Evolutionary conservation across 2,888 invertebrate genomes (phyloP).

Genomic region (Pandemis cinnamomeana): DNA sequence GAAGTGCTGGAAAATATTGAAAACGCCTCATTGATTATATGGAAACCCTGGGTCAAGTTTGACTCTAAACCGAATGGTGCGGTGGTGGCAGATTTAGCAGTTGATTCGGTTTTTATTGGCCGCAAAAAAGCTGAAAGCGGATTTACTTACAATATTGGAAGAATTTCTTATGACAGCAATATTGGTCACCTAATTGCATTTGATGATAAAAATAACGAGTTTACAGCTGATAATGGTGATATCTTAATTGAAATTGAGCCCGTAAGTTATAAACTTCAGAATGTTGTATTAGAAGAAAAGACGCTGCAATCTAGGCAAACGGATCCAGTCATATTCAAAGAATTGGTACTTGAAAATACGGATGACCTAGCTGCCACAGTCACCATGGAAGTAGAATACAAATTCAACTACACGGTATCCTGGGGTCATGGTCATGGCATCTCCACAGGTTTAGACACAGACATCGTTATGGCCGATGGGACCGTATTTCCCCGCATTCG

Average conservation of each 20-base stretch:
- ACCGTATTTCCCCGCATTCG: constrained; percentile 84
- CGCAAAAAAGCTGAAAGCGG: constrained; percentile 66
- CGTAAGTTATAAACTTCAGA: constrained; percentile 88
- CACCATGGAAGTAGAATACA: constrained; percentile 90
- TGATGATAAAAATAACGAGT: constrained; percentile 85
- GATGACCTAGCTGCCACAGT: constrained; percentile 85
- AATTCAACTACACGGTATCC: constrained; percentile 87
- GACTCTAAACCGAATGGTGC: constrained; percentile 87
- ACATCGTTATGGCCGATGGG: constrained; percentile 85
- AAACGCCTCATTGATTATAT: constrained; percentile 89
- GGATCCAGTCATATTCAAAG: constrained; percentile 82
- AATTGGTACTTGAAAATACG: constrained; percentile 79
- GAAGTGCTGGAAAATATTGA: constrained; percentile 92
- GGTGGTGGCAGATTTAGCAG: constrained; percentile 83
- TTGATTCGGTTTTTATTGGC: constrained; percentile 72
- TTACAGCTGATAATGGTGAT: constrained; percentile 87
- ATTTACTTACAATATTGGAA: constrained; percentile 87
- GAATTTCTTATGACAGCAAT: constrained; percentile 86
- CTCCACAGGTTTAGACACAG: constrained; percentile 88
- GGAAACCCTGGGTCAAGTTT: constrained; percentile 91
- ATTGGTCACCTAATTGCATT: constrained; percentile 89
- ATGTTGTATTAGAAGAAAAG: constrained; percentile 84
- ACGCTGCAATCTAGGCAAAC: constrained; percentile 80
- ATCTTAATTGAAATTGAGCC: constrained; percentile 93
- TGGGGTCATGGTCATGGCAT: constrained; percentile 92